phyloP scores from a whole-genome alignment of 2,888 invertebrate genomes.

The Ornithoptera alexandrae region DNA sequence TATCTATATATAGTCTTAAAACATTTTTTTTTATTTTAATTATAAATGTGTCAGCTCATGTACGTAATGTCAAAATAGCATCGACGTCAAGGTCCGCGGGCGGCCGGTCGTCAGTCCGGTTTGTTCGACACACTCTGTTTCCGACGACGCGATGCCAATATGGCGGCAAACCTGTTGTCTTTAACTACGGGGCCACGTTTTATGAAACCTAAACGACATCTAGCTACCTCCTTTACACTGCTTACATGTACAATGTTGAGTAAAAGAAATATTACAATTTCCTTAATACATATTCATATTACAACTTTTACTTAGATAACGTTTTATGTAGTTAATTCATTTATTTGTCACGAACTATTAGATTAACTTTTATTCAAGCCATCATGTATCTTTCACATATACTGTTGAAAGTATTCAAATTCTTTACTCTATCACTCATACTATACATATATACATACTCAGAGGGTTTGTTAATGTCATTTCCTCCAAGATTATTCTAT shows the following conservation, averaged over 20 bases:
- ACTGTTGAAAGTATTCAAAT: too few species aligned
- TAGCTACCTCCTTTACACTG: slow-evolving; percentile 14
- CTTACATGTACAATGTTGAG: slow-evolving; percentile 5
- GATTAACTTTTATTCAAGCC: too few species aligned
- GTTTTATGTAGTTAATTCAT: not conserved
- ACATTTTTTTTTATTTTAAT: slow-evolving; percentile 2
- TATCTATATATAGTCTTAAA: not conserved
- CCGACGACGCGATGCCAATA: slow-evolving; percentile 48
- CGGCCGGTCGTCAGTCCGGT: slow-evolving; percentile 45
- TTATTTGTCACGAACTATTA: not conserved
- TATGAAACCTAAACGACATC: slow-evolving; percentile 18
- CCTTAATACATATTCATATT: not conserved
- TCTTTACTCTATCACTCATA: too few species aligned
- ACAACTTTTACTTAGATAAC: not conserved
- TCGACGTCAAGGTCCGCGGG: slow-evolving; percentile 59
- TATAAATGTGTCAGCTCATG: not conserved
- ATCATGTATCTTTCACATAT: too few species aligned
- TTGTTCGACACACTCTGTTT: slow-evolving; percentile 70
- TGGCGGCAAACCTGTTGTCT: slow-evolving; percentile 56
- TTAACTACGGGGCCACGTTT: slow-evolving; percentile 26
- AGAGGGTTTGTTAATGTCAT: too few species aligned
- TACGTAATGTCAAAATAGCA: slow-evolving; percentile 29
- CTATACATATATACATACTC: too few species aligned
- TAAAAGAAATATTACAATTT: not conserved
- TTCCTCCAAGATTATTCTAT: too few species aligned